Evolutionary conservation across 2,888 invertebrate genomes (phyloP), one percentile per base, ranked within the genome.

Genomic region (Patella pellucida): DNA sequence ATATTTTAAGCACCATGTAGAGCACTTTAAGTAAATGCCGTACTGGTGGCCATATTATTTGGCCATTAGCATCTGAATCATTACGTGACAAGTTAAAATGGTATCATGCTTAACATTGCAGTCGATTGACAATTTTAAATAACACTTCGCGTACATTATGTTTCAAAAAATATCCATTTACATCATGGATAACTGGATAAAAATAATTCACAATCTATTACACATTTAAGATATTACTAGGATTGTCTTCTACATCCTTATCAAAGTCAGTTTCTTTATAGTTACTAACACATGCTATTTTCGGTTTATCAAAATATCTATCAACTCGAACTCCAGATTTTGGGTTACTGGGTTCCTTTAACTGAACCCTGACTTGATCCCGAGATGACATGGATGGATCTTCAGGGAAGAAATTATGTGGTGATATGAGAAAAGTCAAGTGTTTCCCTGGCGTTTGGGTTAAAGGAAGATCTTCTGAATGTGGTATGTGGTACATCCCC

Each of bases 381-480:
- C 19, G 11, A 19, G 62, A 62, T 7, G 62, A 62, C 62, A 62
- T 62, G 4, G 62, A 62, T 9, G 62, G 62, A 23, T 62, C 62
- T 14, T 62, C 62, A 0, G 23, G 19, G 23, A 62, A 62, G 23
- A 23, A 62, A 19, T 62, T 62, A 62, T 62, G 23, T 12, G 62
- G 62, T 11, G 62, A 62, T 23, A 62, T 19, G 12, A 62, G 62
- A 23, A 62, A 23, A 11, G 23, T 23, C 14, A 62, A 1, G 23
- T 62, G 62, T 11, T 62, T 62, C 23, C 62, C 62, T 62, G 62
- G 62, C 3, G 62, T 62, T 19, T 62, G 62, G 5, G 62, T 62
- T 19, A 62, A 14, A 19, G 52, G 52, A 76, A 76, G 5, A 27
- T 67, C 14, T 74, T 69, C 76, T 74, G 79, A 62, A 12, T 12